phyloP scores from a whole-genome alignment of 2,888 invertebrate genomes.

The Amphipoea oculea region DNA sequence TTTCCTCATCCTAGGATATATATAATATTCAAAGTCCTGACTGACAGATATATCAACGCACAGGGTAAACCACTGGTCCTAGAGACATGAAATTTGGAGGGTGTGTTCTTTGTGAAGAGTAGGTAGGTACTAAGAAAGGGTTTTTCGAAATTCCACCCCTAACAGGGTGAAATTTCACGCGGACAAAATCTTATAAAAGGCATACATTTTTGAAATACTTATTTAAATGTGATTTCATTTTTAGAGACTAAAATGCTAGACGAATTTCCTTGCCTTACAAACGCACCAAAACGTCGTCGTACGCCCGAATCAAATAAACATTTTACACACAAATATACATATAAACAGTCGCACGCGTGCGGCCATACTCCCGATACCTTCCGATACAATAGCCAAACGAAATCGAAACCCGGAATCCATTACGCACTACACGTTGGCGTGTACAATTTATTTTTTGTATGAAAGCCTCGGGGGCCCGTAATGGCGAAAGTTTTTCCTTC shows the following conservation, averaged over 20 bases:
- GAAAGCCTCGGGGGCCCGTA: slow-evolving; percentile 86
- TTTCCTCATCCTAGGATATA: neutral
- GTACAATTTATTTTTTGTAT: slow-evolving; percentile 88
- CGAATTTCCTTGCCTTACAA: slow-evolving; percentile 26
- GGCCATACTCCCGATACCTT: slow-evolving; percentile 59
- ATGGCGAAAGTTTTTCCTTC: slow-evolving; percentile 89
- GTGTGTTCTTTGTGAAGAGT: too few relatives aligned
- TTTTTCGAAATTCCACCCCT: too few relatives aligned
- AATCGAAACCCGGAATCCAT: slow-evolving; percentile 86
- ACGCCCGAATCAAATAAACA: slow-evolving; percentile 67
- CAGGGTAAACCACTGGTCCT: too few relatives aligned
- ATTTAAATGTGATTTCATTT: slow-evolving; percentile 12
- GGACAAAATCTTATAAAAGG: neutral
- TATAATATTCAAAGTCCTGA: too few relatives aligned
- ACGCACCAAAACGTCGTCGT: slow-evolving; percentile 32
- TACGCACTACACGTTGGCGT: slow-evolving; percentile 82
- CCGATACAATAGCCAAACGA: slow-evolving; percentile 75
- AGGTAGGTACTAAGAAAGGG: too few relatives aligned
- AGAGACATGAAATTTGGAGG: too few relatives aligned
- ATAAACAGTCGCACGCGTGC: slow-evolving; percentile 60
- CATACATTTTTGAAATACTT: neutral
- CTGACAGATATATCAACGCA: too few relatives aligned
- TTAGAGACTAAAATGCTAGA: slow-evolving; percentile 27
- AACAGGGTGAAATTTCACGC: too few relatives aligned
- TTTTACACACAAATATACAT: slow-evolving; percentile 73